Evolutionary conservation across 2,888 invertebrate genomes (phyloP).

Genomic region (Apotomis turbidana): DNA sequence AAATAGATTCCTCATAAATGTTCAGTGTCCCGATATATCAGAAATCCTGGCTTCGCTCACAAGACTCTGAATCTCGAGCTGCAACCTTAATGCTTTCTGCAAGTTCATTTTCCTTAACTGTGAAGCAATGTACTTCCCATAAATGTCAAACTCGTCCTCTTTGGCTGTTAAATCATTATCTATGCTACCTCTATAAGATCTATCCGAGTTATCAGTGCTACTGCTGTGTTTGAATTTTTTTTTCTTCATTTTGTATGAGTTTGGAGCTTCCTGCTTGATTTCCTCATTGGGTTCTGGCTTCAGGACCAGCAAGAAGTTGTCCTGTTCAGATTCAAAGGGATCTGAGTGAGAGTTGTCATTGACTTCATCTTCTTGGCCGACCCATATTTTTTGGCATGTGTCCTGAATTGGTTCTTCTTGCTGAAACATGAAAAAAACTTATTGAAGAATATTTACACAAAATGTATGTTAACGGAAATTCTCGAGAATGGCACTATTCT

Average conservation of each 20-base stretch:
- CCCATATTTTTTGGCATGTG: slow-evolving; percentile 37
- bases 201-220: slow-evolving; percentile 59
- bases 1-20: slow-evolving; percentile 10
- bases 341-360: slow-evolving; percentile 36
- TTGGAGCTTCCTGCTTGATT: slow-evolving; percentile 26
- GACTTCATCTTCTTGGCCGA: slow-evolving; percentile 45
- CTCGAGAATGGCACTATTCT: too few species aligned
- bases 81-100: slow-evolving; percentile 67
- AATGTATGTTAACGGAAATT: too few species aligned
- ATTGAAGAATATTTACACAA: too few species aligned
- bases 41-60: slow-evolving; percentile 72
- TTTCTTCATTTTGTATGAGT: slow-evolving; percentile 53
- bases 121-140: slow-evolving; percentile 74
- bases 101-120: slow-evolving; percentile 73
- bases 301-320: slow-evolving; percentile 47
- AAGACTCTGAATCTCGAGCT: slow-evolving; percentile 72
- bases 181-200: slow-evolving; percentile 53
- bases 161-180: slow-evolving; percentile 50
- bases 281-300: slow-evolving; percentile 57
- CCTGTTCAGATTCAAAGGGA: slow-evolving; percentile 30
- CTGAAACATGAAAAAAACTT: slow-evolving; percentile 7
- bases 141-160: slow-evolving; percentile 79
- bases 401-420: slow-evolving; percentile 25
- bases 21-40: slow-evolving; percentile 50
- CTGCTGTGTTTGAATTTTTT: slow-evolving; percentile 60